Evolutionary conservation across 2,797 vertebrate genomes (phyloP).

Genomic region (Coreius guichenoti): DNA sequence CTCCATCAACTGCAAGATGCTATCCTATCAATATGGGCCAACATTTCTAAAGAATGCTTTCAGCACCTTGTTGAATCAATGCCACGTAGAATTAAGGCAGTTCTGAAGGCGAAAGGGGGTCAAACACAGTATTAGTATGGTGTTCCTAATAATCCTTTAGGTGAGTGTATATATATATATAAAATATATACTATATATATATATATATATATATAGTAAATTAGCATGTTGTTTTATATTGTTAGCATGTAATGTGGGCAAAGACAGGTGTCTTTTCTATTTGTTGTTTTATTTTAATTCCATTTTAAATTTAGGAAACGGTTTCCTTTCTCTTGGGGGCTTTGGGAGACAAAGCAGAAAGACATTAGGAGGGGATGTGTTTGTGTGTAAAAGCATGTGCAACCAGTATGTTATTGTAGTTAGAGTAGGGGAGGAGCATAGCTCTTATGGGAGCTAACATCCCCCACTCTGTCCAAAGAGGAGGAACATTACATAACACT

Average conservation of each 20-base stretch:
- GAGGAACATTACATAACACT: slow-evolving; percentile 56
- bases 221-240: no score
- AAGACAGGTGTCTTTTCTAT: neutral
- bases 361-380: slow-evolving; percentile 9
- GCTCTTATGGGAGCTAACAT: slow-evolving; percentile 28
- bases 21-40: no score
- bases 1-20: no score
- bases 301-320: neutral
- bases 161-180: no score
- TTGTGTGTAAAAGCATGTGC: slow-evolving; percentile 49
- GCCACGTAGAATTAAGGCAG: no score
- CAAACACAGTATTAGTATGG: no score
- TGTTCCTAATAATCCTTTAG: no score
- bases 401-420: slow-evolving; percentile 33
- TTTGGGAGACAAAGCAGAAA: neutral
- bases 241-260: neutral
- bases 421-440: slow-evolving; percentile 26
- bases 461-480: slow-evolving; percentile 27
- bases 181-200: no score
- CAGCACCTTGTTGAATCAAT: no score
- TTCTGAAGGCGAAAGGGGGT: no score
- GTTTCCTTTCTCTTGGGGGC: neutral
- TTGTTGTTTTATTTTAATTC: slow-evolving; percentile 1
- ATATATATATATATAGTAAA: no score
- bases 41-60: no score